These are phyloP conservation scores for Candoia aspera DNA, from an alignment of 2,113 vertebrate genomes.

Conservation along the genomic window DNA sequence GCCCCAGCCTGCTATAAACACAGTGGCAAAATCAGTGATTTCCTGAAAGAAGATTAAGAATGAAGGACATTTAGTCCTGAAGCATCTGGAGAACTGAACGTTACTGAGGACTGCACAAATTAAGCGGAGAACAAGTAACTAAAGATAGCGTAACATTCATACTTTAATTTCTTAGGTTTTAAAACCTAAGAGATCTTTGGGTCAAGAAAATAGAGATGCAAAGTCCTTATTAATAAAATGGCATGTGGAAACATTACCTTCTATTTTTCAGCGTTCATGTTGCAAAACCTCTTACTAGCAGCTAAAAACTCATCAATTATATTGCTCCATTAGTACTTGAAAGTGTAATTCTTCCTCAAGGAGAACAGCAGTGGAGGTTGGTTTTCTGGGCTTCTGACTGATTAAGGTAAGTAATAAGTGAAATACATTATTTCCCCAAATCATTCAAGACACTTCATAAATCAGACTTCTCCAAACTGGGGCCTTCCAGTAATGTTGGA, in stretches of 20 bases:
- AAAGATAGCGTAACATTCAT: neutral
- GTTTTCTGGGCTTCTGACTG: slow-evolving; percentile 6
- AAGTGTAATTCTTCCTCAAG: slow-evolving; percentile 32
- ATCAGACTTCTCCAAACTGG: neutral
- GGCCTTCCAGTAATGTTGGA: neutral
- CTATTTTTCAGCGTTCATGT: neutral
- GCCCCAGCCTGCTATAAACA: neutral
- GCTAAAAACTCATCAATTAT: neutral
- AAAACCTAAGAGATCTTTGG: neutral
- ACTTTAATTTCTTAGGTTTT: neutral
- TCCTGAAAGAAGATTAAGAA: neutral
- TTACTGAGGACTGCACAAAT: neutral
- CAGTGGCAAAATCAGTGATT: neutral
- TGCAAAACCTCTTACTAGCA: neutral
- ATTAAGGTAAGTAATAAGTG: neutral
- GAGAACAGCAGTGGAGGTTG: slow-evolving; percentile 28
- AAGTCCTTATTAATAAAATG: neutral
- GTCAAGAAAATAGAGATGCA: neutral
- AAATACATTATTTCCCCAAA: neutral
- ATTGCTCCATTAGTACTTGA: neutral
- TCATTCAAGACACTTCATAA: neutral
- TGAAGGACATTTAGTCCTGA: neutral
- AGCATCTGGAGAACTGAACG: neutral
- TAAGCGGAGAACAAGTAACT: neutral
- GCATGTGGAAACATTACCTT: neutral